Conservation (phyloP, 2,888 invertebrate species). For the Anodontia alba region DNA sequence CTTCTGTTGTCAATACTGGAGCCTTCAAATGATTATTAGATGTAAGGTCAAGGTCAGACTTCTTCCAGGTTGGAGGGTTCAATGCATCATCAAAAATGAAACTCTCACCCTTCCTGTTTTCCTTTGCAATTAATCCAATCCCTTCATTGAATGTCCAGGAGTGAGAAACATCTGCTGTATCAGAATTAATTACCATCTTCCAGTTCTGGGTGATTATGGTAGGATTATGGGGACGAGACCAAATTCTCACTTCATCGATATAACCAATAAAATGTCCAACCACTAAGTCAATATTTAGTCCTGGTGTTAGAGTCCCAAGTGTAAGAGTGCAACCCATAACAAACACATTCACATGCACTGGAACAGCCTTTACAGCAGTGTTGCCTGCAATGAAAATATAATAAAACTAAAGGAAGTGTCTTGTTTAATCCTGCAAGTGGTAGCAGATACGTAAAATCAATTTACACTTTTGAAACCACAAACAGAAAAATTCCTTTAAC, state of each 20-base stretch:
- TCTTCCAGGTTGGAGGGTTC: slow-evolving; percentile 65
- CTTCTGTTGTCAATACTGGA: slow-evolving; percentile 41
- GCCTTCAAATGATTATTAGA: slow-evolving; percentile 31
- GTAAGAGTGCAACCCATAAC: slow-evolving; percentile 61
- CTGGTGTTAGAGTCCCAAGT: slow-evolving; percentile 64
- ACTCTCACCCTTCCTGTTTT: slow-evolving; percentile 48
- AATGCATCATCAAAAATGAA: slow-evolving; percentile 56
- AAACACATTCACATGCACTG: slow-evolving; percentile 50
- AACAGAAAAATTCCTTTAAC: no score
- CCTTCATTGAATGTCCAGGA: slow-evolving; percentile 74
- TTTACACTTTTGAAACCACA: no score
- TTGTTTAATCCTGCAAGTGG: no score
- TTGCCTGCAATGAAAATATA: slow-evolving; percentile 33
- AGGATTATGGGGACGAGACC: slow-evolving; percentile 71
- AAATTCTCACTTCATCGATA: slow-evolving; percentile 73
- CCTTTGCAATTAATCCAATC: slow-evolving; percentile 57
- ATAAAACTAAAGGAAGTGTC: no score
- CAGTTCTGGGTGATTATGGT: slow-evolving; percentile 64
- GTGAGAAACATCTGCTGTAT: slow-evolving; percentile 65
- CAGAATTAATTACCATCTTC: slow-evolving; percentile 50
- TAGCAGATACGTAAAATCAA: no score
- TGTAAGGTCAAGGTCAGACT: slow-evolving; percentile 62
- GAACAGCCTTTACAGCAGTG: slow-evolving; percentile 61
- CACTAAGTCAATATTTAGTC: slow-evolving; percentile 41
- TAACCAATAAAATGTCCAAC: slow-evolving; percentile 61